Evolutionary conservation across 2,113 vertebrate genomes (phyloP).

Genomic region (Boleophthalmus pectinirostris): DNA sequence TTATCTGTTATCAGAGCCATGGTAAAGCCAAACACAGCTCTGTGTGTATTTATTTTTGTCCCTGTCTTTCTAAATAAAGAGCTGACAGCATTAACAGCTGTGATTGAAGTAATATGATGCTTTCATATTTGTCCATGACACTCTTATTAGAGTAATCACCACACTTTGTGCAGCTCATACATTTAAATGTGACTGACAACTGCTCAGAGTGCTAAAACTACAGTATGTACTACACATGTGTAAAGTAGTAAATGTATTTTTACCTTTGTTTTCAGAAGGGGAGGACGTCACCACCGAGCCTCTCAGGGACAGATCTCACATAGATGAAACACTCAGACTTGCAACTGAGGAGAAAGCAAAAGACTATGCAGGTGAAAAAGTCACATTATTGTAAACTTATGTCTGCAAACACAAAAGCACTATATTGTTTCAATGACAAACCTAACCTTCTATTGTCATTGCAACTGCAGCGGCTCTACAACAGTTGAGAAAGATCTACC

Average conservation of each 20-base stretch:
- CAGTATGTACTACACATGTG: background rate
- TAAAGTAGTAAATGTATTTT: background rate
- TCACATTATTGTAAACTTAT: background rate
- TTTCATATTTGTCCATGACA: conserved; percentile 53
- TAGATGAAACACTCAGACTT: conserved; percentile 91
- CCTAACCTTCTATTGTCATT: background rate
- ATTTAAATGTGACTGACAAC: background rate
- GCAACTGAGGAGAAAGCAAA: conserved; percentile 86
- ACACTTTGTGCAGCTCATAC: background rate
- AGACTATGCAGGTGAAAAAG: conserved; percentile 86
- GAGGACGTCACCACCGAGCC: conserved; percentile 75
- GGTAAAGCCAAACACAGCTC: conserved; percentile 49
- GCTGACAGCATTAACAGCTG: conserved; percentile 59
- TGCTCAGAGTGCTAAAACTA: background rate
- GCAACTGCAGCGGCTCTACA: conserved; percentile 81
- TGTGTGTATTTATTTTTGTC: conserved; percentile 55
- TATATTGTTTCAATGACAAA: background rate
- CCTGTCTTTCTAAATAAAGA: conserved; percentile 61
- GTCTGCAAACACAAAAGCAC: background rate
- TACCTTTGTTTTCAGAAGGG: conserved; percentile 71
- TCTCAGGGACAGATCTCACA: conserved; percentile 90
- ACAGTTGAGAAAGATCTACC: conserved; percentile 92
- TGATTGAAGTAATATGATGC: conserved; percentile 52
- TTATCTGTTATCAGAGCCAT: conserved; percentile 47
- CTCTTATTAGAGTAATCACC: conserved; percentile 12